phyloP scores from a whole-genome alignment of 2,113 vertebrate species.

The Corapipo altera region DNA sequence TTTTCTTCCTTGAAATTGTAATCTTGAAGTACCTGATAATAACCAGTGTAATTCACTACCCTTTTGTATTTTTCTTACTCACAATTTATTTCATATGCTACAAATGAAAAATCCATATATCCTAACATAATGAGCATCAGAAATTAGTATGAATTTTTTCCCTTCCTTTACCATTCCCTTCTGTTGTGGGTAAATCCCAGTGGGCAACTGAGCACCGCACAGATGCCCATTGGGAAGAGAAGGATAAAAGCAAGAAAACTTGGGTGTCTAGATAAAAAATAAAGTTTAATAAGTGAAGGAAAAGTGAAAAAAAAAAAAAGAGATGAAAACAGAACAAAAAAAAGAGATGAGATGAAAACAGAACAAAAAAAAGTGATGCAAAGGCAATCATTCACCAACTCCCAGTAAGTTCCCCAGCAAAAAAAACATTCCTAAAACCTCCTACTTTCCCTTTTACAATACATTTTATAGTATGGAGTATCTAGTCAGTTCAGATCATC shows the following conservation, averaged over 20 bases:
- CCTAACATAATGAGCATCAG: not conserved
- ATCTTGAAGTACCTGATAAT: not conserved
- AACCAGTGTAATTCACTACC: not conserved
- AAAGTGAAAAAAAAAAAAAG: not conserved
- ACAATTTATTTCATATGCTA: not conserved
- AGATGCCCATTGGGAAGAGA: not conserved
- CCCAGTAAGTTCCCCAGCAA: rapidly evolving
- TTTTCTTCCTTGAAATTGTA: not conserved
- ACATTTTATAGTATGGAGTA: too few relatives aligned
- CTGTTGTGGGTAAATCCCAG: not conserved
- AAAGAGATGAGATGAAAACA: not conserved
- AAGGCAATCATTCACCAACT: not conserved
- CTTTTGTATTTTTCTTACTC: not conserved
- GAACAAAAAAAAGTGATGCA: not conserved
- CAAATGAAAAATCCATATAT: not conserved
- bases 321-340: not conserved
- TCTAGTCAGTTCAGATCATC: not conserved
- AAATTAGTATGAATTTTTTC: not conserved
- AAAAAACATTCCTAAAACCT: not conserved
- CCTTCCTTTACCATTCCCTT: not conserved
- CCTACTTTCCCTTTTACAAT: not conserved
- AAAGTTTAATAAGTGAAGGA: not conserved
- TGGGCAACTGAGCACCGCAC: not conserved
- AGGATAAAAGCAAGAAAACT: not conserved
- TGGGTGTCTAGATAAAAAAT: not conserved